Evolutionary conservation across 2,797 vertebrate genomes (phyloP).

Genomic region (Syngnathus rostellatus): DNA sequence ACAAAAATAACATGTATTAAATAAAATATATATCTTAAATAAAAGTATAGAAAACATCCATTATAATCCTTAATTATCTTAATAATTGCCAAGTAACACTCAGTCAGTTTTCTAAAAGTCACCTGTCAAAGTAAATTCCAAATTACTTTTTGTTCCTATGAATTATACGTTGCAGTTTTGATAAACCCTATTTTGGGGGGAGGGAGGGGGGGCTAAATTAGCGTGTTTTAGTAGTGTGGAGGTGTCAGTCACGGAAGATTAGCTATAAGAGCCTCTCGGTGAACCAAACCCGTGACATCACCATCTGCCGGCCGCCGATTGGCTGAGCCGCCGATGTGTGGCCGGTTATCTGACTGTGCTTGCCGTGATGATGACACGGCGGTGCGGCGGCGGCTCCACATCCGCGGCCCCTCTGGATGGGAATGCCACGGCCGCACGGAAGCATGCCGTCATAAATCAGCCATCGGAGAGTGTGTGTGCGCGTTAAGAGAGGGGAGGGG

Average conservation of each 20-base stretch:
- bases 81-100: background rate
- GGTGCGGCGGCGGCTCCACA: slow-evolving; percentile 57
- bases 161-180: too few species aligned
- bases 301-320: slow-evolving; percentile 64
- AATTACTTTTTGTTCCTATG: background rate
- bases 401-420: slow-evolving; percentile 57
- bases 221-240: background rate
- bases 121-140: too few species aligned
- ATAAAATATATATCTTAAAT: background rate
- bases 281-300: slow-evolving; percentile 33
- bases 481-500: slow-evolving; percentile 38
- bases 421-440: slow-evolving; percentile 56
- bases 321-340: slow-evolving; percentile 47
- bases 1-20: background rate
- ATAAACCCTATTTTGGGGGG: fast-evolving
- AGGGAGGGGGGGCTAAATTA: too few species aligned
- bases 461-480: slow-evolving; percentile 19
- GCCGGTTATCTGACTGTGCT: slow-evolving; percentile 47
- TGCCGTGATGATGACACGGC: slow-evolving; percentile 52
- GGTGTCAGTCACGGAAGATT: slow-evolving; percentile 1
- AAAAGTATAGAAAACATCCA: too few species aligned
- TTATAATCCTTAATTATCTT: too few species aligned
- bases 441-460: slow-evolving; percentile 51
- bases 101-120: background rate
- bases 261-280: background rate